Evolutionary conservation across 2,888 invertebrate genomes (phyloP), one percentile per base, ranked within the genome.

Genomic region (Noctua comes): DNA sequence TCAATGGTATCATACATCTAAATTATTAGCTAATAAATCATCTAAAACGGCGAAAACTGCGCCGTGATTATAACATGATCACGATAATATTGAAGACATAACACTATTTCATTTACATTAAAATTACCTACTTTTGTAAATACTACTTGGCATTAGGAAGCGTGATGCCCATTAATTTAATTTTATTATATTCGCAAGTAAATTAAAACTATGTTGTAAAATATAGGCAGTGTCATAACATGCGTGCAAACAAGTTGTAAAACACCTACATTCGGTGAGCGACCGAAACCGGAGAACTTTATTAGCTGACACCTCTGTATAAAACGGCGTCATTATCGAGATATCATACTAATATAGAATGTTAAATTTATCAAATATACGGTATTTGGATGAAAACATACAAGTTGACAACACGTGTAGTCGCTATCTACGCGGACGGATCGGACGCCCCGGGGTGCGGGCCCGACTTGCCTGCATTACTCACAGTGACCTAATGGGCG

Each of bases 321-420:
- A 94, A 94, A 95, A 93, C 92, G 89, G 91, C 87, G 92, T 95
- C 93, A 95, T 94, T 94, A 95, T 94, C 95, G 93, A 91, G 92
- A 94, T 95, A 94, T 94, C 94, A 94, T 93, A 95, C 94, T 95
- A 95, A 96, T 96, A 92, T 94, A 92, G 93, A 93, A 95, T 93
- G 94, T 94, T 89, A 93, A 95, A 95, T 95, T 95, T 95, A 95
- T 96, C 95, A 95, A 94, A 95, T 93, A 92, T 93, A 93, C 90
- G 92, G 91, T 95, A 96, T 96, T 96, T 93, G 95, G 95, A 96
- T 96, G 95, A 96, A 96, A 96, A 95, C 95, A 93, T 96, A 96
- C 96, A 96, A 96, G 95, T 96, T 96, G 96, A 96, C 96, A 96
- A 96, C 96, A 96, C 93, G 95, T 96, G 96, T 96, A 95, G 93